A percentile compares a stretch with the other conserved stretches of the same genome.
phyloP scores from a whole-genome alignment of 2,797 vertebrate species.

The Harpagifer antarcticus region DNA sequence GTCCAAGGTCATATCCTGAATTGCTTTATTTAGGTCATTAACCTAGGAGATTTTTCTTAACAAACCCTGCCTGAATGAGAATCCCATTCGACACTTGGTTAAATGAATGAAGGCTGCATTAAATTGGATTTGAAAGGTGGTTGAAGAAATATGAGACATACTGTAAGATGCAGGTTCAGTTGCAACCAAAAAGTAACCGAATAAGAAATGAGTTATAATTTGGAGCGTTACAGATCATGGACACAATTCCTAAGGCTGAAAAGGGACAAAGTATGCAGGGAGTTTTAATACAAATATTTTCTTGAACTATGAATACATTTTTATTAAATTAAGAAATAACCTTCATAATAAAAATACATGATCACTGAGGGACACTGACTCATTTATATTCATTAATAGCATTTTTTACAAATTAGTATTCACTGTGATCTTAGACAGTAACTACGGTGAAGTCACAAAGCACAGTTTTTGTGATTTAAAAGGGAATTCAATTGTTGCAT shows the following conservation, averaged over 20 bases:
- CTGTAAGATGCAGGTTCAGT: slow-evolving; percentile 41
- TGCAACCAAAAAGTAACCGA: slow-evolving; percentile 42
- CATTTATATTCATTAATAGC: slow-evolving; percentile 40
- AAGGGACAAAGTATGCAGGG: slow-evolving; percentile 23
- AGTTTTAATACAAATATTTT: slow-evolving; percentile 1
- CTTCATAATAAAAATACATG: slow-evolving; percentile 17
- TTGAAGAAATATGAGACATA: slow-evolving; percentile 35
- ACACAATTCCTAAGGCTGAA: slow-evolving; percentile 25
- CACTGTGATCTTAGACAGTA: slow-evolving; percentile 24
- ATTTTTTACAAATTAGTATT: slow-evolving; percentile 26
- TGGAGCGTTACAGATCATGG: slow-evolving; percentile 27
- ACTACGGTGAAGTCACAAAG: slow-evolving; percentile 11
- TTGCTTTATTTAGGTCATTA: slow-evolving; percentile 33
- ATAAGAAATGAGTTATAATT: slow-evolving; percentile 47
- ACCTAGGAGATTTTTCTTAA: slow-evolving; percentile 17
- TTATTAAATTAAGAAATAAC: slow-evolving; percentile 33
- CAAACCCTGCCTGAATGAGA: slow-evolving; percentile 15
- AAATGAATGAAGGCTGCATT: slow-evolving; percentile 31
- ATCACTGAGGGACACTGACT: slow-evolving; percentile 16
- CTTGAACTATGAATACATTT: slow-evolving; percentile 2
- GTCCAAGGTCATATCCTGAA: slow-evolving; percentile 3
- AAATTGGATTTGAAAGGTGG: slow-evolving; percentile 25
- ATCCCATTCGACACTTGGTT: slow-evolving; percentile 27
- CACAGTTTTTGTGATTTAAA: not conserved
- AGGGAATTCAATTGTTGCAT: not conserved